Evolutionary conservation across 2,113 vertebrate genomes (phyloP), one percentile per base, ranked within the genome.

Genomic region (Festucalex cinctus): DNA sequence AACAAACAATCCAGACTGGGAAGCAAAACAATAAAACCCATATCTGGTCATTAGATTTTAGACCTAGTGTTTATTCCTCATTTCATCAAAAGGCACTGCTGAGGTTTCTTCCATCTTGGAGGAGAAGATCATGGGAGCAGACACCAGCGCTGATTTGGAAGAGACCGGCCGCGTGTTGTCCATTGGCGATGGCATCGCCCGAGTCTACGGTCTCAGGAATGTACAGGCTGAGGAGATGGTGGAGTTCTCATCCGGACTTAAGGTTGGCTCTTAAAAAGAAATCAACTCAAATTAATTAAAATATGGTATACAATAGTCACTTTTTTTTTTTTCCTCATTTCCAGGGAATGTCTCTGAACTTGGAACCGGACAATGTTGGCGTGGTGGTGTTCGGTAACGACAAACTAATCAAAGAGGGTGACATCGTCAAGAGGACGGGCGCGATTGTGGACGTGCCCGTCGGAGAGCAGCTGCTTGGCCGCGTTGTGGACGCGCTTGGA

Each of bases 141-240:
- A 97, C 68, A 96, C 91, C n/a, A 86, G 90, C 19, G 94, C 93
- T 54, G 94, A 96, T 54, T 85, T 99, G 73, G 93, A 99, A 80
- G 97, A 99, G 87, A 99, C 96, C 0, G 97, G 97, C 1, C 95
- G 95, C 0, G 97, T 99, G 73, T 91, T 99, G 76, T 98, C 96
- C 0, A 98, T 99, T 7, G 97, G 97, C 44, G 97, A 99, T 0
- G 97, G 97, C 69, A 99, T 99, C 61, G 97, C 97, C 77, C 92
- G 96, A 68, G 96, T 98, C 0, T 97, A 98, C 0, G 96, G 96
- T 5, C 89, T 99, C 1, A 94, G 95, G 74, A 98, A 99, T 66
- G 96, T 99, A 59, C 96, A 98, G 80, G 96, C 96, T 7, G 97
- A 98, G 78, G 97, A 99, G 92, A 99, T 99, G 97, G 97, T 99